These are phyloP conservation scores for Zelleria hepariella DNA, from an alignment of 2,888 invertebrate genomes.

Conservation along the genomic window DNA sequence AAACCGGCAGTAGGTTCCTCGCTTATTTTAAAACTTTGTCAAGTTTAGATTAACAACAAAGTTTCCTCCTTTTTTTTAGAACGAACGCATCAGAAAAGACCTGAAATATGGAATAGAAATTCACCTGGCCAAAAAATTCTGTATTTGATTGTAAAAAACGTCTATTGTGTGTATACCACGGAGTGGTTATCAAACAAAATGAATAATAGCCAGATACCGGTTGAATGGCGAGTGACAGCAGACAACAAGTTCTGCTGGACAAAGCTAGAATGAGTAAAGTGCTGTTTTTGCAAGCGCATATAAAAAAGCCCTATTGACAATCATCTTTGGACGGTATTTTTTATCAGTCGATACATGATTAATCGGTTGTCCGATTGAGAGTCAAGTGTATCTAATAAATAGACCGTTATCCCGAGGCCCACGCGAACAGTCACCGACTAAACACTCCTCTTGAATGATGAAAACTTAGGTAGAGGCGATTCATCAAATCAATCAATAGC, in stretches of 20 bases:
- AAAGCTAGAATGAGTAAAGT: conserved; percentile 12
- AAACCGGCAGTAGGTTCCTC: too few relatives aligned
- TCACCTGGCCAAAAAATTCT: background rate
- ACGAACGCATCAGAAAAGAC: background rate
- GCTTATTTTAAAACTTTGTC: too few relatives aligned
- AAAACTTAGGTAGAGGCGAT: too few relatives aligned
- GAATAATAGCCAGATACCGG: background rate
- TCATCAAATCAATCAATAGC: background rate
- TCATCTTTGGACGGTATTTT: conserved; percentile 24
- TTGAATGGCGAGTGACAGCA: background rate
- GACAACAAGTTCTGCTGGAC: background rate
- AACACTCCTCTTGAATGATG: conserved; percentile 42
- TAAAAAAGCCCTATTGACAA: conserved; percentile 25
- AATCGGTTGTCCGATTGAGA: conserved; percentile 35
- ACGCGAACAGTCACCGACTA: conserved; percentile 22
- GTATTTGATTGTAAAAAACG: background rate
- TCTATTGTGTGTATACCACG: background rate
- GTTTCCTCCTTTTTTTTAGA: background rate
- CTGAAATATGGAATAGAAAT: background rate
- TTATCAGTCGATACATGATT: conserved; percentile 30
- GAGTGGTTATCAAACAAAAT: background rate
- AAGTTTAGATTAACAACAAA: too few relatives aligned
- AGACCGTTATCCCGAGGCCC: conserved; percentile 47
- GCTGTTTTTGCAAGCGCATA: conserved; percentile 18
- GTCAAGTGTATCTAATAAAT: conserved; percentile 37